Conservation (phyloP, 2,113 vertebrate genomes). For the Thermophis baileyi region DNA sequence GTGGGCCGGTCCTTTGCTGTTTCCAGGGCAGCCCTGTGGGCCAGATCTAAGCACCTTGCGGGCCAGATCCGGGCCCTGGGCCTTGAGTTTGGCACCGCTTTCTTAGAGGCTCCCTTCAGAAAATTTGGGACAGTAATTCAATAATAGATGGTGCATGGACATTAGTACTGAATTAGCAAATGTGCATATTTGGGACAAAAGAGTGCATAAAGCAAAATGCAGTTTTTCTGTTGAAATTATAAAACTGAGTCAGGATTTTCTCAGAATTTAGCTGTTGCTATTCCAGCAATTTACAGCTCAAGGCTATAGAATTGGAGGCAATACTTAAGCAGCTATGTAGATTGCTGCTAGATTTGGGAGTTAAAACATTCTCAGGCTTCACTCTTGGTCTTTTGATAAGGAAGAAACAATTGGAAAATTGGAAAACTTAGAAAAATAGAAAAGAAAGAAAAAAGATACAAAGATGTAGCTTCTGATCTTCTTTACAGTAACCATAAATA, state of each 20-base stretch:
- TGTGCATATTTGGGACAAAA: neutral
- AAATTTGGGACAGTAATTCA: neutral
- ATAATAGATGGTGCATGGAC: neutral
- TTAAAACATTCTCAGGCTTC: conserved; percentile 18
- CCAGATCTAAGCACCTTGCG: no score
- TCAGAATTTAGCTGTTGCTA: conserved; percentile 12
- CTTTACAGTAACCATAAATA: neutral
- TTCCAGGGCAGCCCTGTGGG: no score
- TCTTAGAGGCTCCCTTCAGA: neutral
- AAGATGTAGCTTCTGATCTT: neutral
- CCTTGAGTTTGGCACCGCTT: no score
- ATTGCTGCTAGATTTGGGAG: neutral
- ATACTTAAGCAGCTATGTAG: neutral
- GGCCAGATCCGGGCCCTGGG: no score
- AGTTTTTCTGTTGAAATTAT: conserved; percentile 11
- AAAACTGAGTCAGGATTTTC: neutral
- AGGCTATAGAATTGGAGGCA: conserved; percentile 7
- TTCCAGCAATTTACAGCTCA: neutral
- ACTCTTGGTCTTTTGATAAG: neutral
- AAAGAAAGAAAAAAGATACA: neutral
- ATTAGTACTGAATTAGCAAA: neutral
- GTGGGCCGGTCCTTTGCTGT: no score
- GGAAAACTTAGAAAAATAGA: neutral
- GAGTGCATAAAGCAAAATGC: neutral
- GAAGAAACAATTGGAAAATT: neutral